phyloP scores from a whole-genome alignment of 2,888 invertebrate genomes.

The Troides helena region DNA sequence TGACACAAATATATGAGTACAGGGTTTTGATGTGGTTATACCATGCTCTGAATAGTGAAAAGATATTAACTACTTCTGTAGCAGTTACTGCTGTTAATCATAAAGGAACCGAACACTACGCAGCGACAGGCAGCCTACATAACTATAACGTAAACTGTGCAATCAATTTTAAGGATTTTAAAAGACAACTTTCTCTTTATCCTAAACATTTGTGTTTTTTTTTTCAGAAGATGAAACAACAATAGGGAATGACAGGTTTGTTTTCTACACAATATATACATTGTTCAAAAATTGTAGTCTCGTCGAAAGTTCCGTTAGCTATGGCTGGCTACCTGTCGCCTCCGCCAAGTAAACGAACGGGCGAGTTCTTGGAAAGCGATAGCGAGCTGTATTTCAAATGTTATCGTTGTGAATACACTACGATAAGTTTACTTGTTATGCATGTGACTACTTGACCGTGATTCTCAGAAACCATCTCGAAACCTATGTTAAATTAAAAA shows the following conservation, averaged over 20 bases:
- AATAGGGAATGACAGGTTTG: conserved; percentile 57
- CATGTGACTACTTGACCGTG: conserved; percentile 57
- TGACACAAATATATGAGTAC: conserved; percentile 38
- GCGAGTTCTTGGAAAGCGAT: conserved; percentile 72
- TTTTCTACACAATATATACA: conserved; percentile 56
- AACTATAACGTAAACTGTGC: background rate
- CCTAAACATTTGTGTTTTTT: conserved; percentile 9
- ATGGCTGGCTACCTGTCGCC: conserved; percentile 68
- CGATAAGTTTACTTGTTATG: conserved; percentile 70
- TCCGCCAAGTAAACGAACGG: conserved; percentile 46
- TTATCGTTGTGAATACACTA: conserved; percentile 72
- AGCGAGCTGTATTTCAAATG: conserved; percentile 72
- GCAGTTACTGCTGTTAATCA: too few relatives aligned
- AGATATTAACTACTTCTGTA: too few relatives aligned
- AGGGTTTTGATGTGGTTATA: too few relatives aligned
- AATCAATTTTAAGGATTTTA: conserved; percentile 11
- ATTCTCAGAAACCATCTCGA: conserved; percentile 57
- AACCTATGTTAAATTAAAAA: background rate
- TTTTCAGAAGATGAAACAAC: conserved; percentile 31
- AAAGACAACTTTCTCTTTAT: conserved; percentile 25
- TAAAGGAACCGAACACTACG: too few relatives aligned
- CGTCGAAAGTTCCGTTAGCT: conserved; percentile 68
- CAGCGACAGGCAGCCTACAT: background rate
- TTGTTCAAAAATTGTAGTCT: conserved; percentile 66
- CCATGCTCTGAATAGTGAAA: too few relatives aligned